phyloP scores from a whole-genome alignment of 1,140 invertebrate genomes.

The Maconellicoccus hirsutus region DNA sequence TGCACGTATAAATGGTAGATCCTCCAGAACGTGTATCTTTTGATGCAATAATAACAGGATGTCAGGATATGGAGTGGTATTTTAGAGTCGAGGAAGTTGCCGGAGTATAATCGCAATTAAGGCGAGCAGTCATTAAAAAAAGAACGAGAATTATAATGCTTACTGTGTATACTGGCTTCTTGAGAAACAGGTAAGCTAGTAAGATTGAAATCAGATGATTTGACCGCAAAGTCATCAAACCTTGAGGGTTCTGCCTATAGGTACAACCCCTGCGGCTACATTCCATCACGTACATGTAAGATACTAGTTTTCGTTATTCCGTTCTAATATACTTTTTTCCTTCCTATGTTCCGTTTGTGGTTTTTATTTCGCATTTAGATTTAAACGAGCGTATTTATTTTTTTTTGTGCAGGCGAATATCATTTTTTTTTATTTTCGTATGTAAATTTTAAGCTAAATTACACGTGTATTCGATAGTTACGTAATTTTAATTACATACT shows the following conservation, averaged over 20 bases:
- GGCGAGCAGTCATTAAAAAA: conserved; percentile 8
- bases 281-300: conserved; percentile 7
- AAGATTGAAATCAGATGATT: conserved; percentile 1
- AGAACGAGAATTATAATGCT: conserved; percentile 9
- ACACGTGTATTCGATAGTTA: no score
- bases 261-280: neutral
- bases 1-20: no score
- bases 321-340: neutral
- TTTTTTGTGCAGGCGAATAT: no score
- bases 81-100: neutral
- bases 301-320: neutral
- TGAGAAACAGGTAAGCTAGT: neutral
- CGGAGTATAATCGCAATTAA: neutral
- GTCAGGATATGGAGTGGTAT: neutral
- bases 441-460: no score
- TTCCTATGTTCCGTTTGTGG: neutral
- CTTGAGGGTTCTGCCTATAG: conserved; percentile 1
- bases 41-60: conserved; percentile 4
- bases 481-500: no score
- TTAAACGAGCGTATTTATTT: no score
- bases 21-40: neutral
- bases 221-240: conserved; percentile 7
- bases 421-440: no score
- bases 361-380: neutral
- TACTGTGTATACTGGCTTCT: conserved; percentile 4